phyloP scores from a whole-genome alignment of 2,797 vertebrate species.

The Diceros bicornis region DNA sequence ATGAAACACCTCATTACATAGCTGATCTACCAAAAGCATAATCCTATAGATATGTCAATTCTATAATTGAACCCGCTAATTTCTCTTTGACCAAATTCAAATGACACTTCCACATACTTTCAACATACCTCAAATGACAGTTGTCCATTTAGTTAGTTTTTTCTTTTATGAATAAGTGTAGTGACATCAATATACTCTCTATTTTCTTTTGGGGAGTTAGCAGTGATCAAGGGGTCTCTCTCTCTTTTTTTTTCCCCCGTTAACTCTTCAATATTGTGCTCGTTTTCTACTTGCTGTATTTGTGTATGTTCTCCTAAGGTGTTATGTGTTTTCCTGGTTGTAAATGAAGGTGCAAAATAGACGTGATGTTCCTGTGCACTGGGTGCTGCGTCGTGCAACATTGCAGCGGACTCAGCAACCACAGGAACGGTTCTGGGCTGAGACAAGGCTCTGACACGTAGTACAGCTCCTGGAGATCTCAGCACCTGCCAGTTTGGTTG shows the following conservation, averaged over 20 bases:
- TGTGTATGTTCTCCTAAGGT: neutral
- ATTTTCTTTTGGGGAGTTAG: neutral
- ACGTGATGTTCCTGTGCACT: neutral
- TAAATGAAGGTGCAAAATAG: neutral
- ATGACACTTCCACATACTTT: neutral
- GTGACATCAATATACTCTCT: neutral
- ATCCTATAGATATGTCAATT: neutral
- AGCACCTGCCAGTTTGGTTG: neutral
- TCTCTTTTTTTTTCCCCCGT: neutral
- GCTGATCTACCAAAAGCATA: neutral
- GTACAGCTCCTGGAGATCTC: neutral
- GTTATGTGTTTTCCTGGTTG: neutral
- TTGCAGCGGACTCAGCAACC: neutral
- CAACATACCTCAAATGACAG: neutral
- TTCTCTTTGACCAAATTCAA: constrained; percentile 16
- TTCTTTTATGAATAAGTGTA: neutral
- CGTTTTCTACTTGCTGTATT: neutral
- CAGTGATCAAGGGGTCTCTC: neutral
- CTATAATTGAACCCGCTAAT: neutral
- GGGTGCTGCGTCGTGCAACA: neutral
- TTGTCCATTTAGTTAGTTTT: neutral
- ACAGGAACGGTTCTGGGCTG: neutral
- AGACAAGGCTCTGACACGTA: neutral
- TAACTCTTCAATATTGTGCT: neutral
- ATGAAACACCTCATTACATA: neutral